Percentiles rank a stretch among this genome's conserved stretches.
These are phyloP conservation scores for Aricia agestis DNA, from an alignment of 1,140 invertebrate species.

Conservation along the genomic window DNA sequence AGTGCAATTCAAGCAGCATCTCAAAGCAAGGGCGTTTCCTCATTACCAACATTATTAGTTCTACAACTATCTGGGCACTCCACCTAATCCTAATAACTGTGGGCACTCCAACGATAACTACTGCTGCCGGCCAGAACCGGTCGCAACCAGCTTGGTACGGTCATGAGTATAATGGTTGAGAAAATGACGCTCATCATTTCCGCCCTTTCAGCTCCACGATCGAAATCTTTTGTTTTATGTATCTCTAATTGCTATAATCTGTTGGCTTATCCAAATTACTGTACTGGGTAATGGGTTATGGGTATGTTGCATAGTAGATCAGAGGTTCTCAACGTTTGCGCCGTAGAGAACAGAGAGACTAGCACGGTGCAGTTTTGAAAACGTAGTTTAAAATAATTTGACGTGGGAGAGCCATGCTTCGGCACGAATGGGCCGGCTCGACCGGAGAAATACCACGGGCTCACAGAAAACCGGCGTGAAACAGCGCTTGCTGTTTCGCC, in stretches of 20 bases:
- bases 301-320: neutral
- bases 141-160: neutral
- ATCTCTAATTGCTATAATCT: neutral
- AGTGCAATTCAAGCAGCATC: too few species aligned
- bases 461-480: too few species aligned
- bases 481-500: too few species aligned
- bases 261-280: neutral
- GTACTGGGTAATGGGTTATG: neutral
- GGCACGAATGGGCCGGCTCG: too few species aligned
- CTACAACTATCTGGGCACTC: neutral
- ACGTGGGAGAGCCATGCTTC: too few species aligned
- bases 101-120: neutral
- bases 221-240: conserved; percentile 4
- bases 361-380: too few species aligned
- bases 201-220: conserved; percentile 5
- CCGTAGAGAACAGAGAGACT: too few species aligned
- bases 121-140: neutral
- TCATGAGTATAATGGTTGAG: neutral
- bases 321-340: too few species aligned
- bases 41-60: too few species aligned
- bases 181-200: conserved; percentile 4
- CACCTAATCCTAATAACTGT: neutral
- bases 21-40: too few species aligned
- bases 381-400: too few species aligned
- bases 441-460: too few species aligned